Base-by-base conservation (phyloP, 92 coral and sea anemone genomes). In the Porites rus region DNA sequence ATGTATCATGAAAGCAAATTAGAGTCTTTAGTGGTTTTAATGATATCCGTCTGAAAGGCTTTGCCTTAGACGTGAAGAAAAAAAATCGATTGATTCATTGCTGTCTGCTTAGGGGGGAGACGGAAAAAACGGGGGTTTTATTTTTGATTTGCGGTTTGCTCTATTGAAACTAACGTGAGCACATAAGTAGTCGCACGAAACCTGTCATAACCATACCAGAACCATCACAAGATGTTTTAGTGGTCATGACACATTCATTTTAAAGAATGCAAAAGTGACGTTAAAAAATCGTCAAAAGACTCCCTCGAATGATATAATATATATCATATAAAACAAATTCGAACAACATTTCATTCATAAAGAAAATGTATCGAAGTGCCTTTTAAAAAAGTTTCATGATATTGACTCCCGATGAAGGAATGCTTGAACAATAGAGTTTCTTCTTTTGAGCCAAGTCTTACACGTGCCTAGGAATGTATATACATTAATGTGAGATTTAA, bases 1-100 rank as follows among this genome's bases (percentile, higher is more conserved):
- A 59, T 54, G 20, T 81, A 81, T 58, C 86, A 58, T 81, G 56
- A 80, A 81, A n/a, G 77, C 24, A 62, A 70, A 74, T 81, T 28
- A 13, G 59, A 28, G 19, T 68, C 68, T 12, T 56, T 69, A 52
- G 22, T 66, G 25, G 19, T 7, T 56, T 81, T 81, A 53, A 14
- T 58, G 16, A 56, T 56, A 14, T 56, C 61, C 16, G 60, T 5
- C n/a, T 59, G 7, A 53, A 74, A 60, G 63, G 51, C 43, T 74
- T 74, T 63, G 19, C 19, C 51, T 6, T 72, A 7, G 24, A 74
- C 64, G 7, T 80, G 68, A n/a, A 11, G 20, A 6, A 58, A 31
- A n/a, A 6, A 17, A 28, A 76, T 59, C 10, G 51, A 10, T 17
- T 81, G 11, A 7, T 4, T 12, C 59, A 59, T 56, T 64, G n/a